A percentile compares a stretch with the other conserved stretches of the same genome.
Conservation (phyloP, 2,113 vertebrate species). For the Zosterops borbonicus region DNA sequence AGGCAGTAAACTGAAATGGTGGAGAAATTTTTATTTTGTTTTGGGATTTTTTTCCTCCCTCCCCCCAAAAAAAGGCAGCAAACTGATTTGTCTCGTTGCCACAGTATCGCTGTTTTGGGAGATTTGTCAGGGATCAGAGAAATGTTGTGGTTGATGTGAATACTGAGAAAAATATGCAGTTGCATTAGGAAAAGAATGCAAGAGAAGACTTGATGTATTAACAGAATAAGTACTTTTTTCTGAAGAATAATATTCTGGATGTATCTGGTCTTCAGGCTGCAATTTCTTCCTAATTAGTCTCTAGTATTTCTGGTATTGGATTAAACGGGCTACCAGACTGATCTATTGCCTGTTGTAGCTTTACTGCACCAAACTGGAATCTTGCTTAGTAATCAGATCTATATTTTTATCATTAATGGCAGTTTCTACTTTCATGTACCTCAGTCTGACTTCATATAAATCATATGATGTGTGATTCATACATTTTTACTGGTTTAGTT, state of each 20-base stretch:
- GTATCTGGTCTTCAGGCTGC: not conserved
- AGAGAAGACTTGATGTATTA: not conserved
- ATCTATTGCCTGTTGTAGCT: not conserved
- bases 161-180: not conserved
- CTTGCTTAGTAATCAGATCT: not conserved
- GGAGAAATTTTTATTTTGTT: not conserved
- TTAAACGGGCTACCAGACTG: not conserved
- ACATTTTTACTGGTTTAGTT: not conserved
- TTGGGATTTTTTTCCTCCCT: accelerated
- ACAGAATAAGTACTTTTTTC: not conserved
- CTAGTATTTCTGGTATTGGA: not conserved
- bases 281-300: not conserved
- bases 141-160: not conserved
- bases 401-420: not conserved
- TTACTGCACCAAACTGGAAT: not conserved
- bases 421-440: not conserved
- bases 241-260: not conserved
- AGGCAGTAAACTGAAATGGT: not conserved
- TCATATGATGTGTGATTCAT: not conserved
- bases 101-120: not conserved
- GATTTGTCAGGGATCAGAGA: not conserved
- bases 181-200: not conserved
- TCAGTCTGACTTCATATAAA: not conserved
- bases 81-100: not conserved
- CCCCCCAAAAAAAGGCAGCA: accelerated